Conservation (phyloP, 2,888 invertebrate species). For the Phasia obesa region DNA sequence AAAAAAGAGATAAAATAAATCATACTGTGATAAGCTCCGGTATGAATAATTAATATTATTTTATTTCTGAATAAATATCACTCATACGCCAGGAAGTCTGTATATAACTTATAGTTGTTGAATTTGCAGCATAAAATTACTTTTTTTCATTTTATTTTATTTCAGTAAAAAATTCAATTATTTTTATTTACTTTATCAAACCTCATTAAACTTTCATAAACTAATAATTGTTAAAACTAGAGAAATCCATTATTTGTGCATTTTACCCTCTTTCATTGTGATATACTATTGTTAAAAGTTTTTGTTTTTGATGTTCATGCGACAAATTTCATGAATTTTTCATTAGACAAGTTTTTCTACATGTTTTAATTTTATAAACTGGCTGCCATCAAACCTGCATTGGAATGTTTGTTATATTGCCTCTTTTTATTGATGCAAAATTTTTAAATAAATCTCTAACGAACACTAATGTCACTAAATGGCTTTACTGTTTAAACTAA, state of each 20-base stretch:
- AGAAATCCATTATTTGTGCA: slow-evolving; percentile 57
- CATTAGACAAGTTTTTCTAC: slow-evolving; percentile 17
- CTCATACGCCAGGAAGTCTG: slow-evolving; percentile 11
- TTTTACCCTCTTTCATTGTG: neutral
- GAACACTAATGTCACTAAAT: neutral
- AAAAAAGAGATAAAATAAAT: too few relatives aligned
- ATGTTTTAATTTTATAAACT: slow-evolving; percentile 14
- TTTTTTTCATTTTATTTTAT: neutral
- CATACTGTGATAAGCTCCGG: neutral
- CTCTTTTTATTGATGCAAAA: neutral
- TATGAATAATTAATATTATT: slow-evolving; percentile 35
- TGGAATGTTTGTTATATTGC: neutral
- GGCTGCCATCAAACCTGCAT: neutral
- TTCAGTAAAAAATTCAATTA: neutral
- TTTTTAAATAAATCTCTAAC: neutral
- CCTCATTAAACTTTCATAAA: slow-evolving; percentile 53
- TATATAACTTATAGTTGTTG: too few relatives aligned
- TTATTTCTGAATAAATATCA: neutral
- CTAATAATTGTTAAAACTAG: slow-evolving; percentile 49
- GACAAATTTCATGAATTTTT: slow-evolving; percentile 46
- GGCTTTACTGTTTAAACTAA: too few relatives aligned
- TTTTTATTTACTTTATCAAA: slow-evolving; percentile 10
- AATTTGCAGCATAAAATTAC: too few relatives aligned
- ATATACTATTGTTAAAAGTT: neutral
- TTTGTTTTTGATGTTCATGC: slow-evolving; percentile 9